These are phyloP conservation scores for Cardinalis cardinalis DNA, from an alignment of 2,113 vertebrate genomes.

Conservation along the genomic window DNA sequence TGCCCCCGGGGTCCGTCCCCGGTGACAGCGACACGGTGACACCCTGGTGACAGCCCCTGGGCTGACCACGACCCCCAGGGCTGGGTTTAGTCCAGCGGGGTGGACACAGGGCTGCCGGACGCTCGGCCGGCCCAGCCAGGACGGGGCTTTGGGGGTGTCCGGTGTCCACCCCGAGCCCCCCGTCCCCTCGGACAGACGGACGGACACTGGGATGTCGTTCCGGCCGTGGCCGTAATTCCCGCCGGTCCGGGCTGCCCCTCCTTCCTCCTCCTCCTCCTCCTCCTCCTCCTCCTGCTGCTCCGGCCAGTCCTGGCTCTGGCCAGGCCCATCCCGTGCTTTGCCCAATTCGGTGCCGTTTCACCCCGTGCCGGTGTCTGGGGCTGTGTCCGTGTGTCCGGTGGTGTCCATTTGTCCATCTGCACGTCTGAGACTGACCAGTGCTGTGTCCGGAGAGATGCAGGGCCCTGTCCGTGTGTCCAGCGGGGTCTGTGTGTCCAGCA, in stretches of 20 bases:
- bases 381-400: not conserved
- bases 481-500: not conserved
- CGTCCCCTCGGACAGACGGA: not conserved
- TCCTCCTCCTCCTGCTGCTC: not conserved
- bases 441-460: too few relatives aligned
- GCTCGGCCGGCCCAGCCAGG: not conserved
- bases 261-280: not conserved
- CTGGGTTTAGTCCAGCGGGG: not conserved
- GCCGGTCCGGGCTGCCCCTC: not conserved
- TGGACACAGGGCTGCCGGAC: not conserved
- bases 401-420: not conserved
- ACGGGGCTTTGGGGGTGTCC: not conserved
- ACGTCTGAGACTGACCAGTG: rapidly evolving
- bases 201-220: rapidly evolving
- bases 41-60: not conserved
- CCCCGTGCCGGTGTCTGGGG: not conserved
- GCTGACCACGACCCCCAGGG: not conserved
- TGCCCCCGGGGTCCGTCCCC: not conserved
- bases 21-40: not conserved
- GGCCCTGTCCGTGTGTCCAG: not conserved
- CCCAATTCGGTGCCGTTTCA: not conserved
- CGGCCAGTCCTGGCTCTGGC: not conserved
- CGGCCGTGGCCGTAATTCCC: not conserved
- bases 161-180: too few relatives aligned
- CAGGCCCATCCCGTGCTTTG: not conserved